These are phyloP conservation scores for Saccostrea cuccullata DNA, from an alignment of 1,140 invertebrate genomes.

Conservation along the genomic window DNA sequence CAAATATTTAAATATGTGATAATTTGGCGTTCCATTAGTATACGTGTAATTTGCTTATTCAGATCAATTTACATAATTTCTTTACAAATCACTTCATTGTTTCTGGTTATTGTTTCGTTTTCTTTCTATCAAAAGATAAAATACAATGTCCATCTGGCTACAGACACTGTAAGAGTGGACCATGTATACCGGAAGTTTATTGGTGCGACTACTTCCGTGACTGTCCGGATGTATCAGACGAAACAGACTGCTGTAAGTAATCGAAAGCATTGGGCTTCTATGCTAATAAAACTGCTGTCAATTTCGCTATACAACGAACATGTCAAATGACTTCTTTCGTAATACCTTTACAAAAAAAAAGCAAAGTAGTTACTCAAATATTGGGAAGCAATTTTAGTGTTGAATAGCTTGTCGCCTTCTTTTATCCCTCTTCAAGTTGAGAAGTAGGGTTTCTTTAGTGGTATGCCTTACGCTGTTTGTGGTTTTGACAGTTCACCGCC, in stretches of 20 bases:
- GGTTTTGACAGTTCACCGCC: constrained; percentile 45
- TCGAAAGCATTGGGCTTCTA: constrained; percentile 30
- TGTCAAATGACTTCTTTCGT: neutral
- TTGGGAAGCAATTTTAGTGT: neutral
- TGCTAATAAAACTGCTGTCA: neutral
- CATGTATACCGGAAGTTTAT: constrained; percentile 74
- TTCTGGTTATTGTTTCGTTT: neutral
- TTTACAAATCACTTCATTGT: too few relatives aligned
- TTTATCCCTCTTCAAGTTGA: neutral
- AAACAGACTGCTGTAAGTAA: constrained; percentile 77
- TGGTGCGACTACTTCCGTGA: constrained; percentile 81
- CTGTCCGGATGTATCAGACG: constrained; percentile 82
- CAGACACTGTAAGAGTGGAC: constrained; percentile 82
- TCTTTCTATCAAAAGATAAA: neutral
- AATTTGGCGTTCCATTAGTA: too few relatives aligned
- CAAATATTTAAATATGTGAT: too few relatives aligned
- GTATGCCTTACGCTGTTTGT: neutral
- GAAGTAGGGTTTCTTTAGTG: neutral
- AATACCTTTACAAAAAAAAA: neutral
- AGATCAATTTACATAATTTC: too few relatives aligned
- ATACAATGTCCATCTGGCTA: constrained; percentile 79
- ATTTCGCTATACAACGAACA: neutral
- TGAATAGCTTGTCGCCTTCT: neutral
- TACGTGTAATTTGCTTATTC: too few relatives aligned
- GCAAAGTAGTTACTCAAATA: neutral